These are phyloP conservation scores for Ridgeia piscesae DNA, from an alignment of 1,140 invertebrate species.

Conservation along the genomic window DNA sequence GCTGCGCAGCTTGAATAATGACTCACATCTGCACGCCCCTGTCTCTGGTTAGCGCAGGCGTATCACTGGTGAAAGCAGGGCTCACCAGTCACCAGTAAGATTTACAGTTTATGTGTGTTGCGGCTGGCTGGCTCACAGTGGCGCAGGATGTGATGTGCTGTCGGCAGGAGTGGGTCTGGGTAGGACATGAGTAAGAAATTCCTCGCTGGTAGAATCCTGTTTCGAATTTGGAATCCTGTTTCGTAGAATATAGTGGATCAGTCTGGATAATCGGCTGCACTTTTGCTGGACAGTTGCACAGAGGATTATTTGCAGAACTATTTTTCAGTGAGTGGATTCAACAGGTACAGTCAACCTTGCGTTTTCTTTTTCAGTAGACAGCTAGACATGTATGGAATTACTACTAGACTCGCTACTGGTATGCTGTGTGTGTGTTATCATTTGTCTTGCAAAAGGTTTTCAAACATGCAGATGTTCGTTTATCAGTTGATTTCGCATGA, in stretches of 20 bases:
- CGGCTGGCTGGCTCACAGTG: not conserved
- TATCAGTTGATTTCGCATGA: not conserved
- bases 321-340: not conserved
- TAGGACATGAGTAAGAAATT: not conserved
- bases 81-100: constrained; percentile 3
- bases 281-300: not conserved
- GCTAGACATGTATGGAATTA: not conserved
- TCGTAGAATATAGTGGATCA: not conserved
- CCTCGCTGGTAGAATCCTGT: not conserved
- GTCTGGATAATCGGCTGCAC: not conserved
- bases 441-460: not conserved
- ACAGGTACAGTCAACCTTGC: not conserved
- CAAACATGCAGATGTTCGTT: not conserved
- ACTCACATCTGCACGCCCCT: not conserved
- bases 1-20: not conserved
- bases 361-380: not conserved
- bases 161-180: not conserved
- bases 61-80: not conserved
- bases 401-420: not conserved
- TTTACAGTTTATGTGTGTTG: not conserved
- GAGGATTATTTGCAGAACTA: not conserved
- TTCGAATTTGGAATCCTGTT: not conserved
- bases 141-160: not conserved
- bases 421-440: not conserved
- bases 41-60: not conserved